Percentiles rank a stretch among this genome's conserved stretches.
phyloP scores from a whole-genome alignment of 2,113 vertebrate genomes.

The Merops nubicus region DNA sequence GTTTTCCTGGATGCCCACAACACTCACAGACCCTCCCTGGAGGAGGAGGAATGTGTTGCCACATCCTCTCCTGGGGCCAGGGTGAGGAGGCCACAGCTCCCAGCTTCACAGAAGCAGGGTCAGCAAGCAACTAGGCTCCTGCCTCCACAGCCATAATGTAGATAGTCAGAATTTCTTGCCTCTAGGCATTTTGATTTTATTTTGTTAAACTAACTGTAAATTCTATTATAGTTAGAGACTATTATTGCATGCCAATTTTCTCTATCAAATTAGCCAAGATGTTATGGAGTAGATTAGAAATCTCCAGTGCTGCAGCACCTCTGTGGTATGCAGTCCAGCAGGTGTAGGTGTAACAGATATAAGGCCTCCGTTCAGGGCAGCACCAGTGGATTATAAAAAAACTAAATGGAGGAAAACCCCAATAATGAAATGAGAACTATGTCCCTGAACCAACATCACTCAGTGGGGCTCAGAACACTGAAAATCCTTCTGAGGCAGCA shows the following conservation, averaged over 20 bases:
- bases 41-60: background rate
- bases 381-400: background rate
- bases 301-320: background rate
- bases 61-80: background rate
- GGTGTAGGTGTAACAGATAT: background rate
- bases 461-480: background rate
- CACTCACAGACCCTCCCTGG: background rate
- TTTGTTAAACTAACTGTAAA: background rate
- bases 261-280: background rate
- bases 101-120: rapidly evolving
- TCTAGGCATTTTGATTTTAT: too few species aligned
- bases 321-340: background rate
- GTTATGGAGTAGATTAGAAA: background rate
- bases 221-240: background rate
- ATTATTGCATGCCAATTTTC: background rate
- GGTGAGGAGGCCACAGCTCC: background rate
- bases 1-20: rapidly evolving
- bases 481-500: background rate
- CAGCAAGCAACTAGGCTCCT: background rate
- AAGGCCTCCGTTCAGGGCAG: background rate
- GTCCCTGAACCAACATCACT: background rate
- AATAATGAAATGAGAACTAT: background rate
- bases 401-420: background rate
- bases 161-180: too few species aligned
- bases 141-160: background rate